Evolutionary conservation across 2,888 invertebrate species (phyloP).

Genomic region (Criorhina ranunculi): DNA sequence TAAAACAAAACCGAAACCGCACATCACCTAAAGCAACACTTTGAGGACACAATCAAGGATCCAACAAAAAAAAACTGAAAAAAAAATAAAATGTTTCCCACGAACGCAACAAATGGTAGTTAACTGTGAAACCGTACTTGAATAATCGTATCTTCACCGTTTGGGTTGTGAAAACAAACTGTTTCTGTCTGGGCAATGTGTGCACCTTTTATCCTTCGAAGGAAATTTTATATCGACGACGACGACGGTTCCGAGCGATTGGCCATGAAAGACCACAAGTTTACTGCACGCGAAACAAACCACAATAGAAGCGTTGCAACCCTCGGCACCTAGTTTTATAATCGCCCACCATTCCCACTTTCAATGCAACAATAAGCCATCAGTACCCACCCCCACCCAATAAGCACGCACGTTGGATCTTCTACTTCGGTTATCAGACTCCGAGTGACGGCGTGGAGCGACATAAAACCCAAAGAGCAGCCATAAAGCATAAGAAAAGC

Average conservation of each 20-base stretch:
- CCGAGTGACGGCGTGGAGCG: slow-evolving; percentile 29
- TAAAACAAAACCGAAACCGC: not conserved
- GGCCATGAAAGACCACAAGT: slow-evolving; percentile 26
- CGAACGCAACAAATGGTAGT: not conserved
- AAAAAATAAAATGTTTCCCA: not conserved
- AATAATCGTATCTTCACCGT: slow-evolving; percentile 4
- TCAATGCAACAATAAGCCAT: not conserved
- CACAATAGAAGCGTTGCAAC: slow-evolving; percentile 44
- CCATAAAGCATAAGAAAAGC: slow-evolving; percentile 51
- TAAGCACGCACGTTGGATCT: slow-evolving; percentile 23
- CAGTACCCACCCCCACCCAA: not conserved
- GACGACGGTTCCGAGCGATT: slow-evolving; percentile 9
- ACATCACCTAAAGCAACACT: slow-evolving; percentile 18
- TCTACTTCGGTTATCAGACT: slow-evolving; percentile 37
- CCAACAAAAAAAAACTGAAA: slow-evolving; percentile 4
- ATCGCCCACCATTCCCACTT: not conserved
- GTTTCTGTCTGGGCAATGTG: slow-evolving; percentile 20
- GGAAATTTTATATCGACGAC: not conserved
- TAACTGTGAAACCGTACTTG: not conserved
- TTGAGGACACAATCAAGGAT: not conserved
- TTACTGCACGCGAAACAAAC: slow-evolving; percentile 38
- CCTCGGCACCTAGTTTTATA: slow-evolving; percentile 31
- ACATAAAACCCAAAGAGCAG: slow-evolving; percentile 34
- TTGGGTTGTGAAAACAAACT: slow-evolving; percentile 45
- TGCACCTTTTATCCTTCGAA: slow-evolving; percentile 51